These are phyloP conservation scores for Morelia viridis DNA, from an alignment of 2,797 vertebrate genomes.

Conservation along the genomic window DNA sequence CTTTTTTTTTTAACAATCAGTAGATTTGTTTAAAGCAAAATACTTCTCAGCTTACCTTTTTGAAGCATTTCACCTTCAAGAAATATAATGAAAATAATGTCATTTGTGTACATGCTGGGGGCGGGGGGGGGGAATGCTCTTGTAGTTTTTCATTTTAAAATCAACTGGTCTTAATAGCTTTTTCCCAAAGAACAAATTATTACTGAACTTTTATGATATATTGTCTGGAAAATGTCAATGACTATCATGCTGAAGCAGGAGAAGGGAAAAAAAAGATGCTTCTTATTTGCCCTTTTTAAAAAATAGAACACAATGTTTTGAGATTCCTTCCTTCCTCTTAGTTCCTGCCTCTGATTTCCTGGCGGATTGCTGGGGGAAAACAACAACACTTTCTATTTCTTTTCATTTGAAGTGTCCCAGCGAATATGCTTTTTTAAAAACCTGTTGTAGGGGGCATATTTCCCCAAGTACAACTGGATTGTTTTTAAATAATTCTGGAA, in stretches of 20 bases:
- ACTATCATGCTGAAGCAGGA: background rate
- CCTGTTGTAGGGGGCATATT: background rate
- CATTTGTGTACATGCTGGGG: background rate
- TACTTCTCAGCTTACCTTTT: background rate
- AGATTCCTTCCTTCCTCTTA: background rate
- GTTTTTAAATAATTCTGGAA: background rate
- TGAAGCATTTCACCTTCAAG: background rate
- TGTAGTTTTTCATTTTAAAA: background rate
- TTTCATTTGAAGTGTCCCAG: background rate
- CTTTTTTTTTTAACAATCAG: background rate
- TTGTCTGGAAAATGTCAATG: background rate
- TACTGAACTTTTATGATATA: background rate
- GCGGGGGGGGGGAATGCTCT: slow-evolving; percentile 5
- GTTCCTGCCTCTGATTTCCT: background rate
- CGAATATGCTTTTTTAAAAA: background rate
- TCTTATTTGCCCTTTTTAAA: background rate
- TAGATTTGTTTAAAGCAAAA: slow-evolving; percentile 2
- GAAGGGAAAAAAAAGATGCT: background rate
- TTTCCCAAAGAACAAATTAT: background rate
- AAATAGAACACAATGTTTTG: background rate
- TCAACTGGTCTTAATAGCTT: background rate
- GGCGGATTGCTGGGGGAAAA: background rate
- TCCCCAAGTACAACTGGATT: background rate
- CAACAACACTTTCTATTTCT: background rate
- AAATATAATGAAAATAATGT: background rate